phyloP scores from a whole-genome alignment of 2,113 vertebrate species.

The Aspidoscelis tigris region DNA sequence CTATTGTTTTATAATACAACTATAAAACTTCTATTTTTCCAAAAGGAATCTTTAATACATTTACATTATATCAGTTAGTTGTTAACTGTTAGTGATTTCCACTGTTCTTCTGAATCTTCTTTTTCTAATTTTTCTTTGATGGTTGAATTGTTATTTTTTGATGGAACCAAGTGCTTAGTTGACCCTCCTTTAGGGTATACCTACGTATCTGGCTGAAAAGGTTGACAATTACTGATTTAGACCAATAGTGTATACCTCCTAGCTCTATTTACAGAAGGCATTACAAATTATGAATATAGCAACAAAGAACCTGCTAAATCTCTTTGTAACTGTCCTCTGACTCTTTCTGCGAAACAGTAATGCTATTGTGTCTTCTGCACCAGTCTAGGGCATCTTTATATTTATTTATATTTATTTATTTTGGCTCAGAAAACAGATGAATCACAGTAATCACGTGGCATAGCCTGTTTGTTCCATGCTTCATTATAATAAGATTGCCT shows the following conservation, averaged over 20 bases:
- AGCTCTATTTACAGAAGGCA: background rate
- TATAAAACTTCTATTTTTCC: no score
- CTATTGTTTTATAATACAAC: no score
- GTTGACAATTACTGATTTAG: background rate
- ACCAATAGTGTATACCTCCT: background rate
- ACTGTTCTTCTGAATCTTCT: background rate
- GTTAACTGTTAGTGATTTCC: no score
- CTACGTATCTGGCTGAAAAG: background rate
- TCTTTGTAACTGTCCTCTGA: constrained; percentile 5
- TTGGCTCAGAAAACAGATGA: constrained; percentile 49
- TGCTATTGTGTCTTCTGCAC: constrained; percentile 17
- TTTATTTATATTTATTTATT: background rate
- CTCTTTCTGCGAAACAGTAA: constrained; percentile 4
- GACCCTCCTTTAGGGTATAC: no score
- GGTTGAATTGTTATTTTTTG: constrained; percentile 14
- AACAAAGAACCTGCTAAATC: constrained; percentile 20
- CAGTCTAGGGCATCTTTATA: background rate
- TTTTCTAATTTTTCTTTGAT: background rate
- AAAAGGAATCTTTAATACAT: no score
- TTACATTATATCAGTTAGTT: no score
- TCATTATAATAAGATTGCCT: constrained; percentile 27
- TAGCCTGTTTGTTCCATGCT: background rate
- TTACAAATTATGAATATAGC: constrained; percentile 22
- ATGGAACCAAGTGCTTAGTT: background rate
- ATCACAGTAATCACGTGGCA: constrained; percentile 23